Evolutionary conservation across 2,797 vertebrate species (phyloP), one percentile per base, ranked within the genome.

Genomic region (Thalassophryne amazonica): DNA sequence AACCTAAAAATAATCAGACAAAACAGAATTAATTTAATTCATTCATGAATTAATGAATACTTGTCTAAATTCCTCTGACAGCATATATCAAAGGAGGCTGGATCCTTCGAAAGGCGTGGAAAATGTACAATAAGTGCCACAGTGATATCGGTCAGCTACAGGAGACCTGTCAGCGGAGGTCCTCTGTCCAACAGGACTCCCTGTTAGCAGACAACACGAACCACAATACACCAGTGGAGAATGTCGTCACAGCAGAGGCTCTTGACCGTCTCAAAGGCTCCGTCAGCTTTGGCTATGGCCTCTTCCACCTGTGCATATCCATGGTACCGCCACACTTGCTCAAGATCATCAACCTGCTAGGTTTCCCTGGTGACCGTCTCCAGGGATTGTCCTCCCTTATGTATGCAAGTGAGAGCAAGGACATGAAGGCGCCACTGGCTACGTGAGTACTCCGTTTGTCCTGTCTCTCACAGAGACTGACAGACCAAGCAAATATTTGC

Each of bases 311-410:
- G 84, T 99, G 97, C 88, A 99, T 99, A 91, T 99, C 97, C 81
- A 99, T 99, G 97, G 96, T 99, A 51, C 97, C 97, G 5, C 97
- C 97, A 60, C 97, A 99, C 89, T 93, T 99, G 89, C 96, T 99
- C 79, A 99, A 98, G 92, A 98, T 99, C 75, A 97, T 99, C 92
- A 99, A 99, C 89, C 91, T 99, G 77, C 91, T 99, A 87, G 97
- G 97, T 75, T 99, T 99, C 89, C 97, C 97, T 38, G 97, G 96
- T 65, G 96, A 99, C 91, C 94, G 97, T 49, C 92, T 93, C 42
- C 96, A 99, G 89, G 97, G 97, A 63, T 91, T 99, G 73, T 93
- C 95, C 69, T 97, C 97, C 58, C 92, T 99, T 46, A 93, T 93
- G 88, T 98, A 95, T 61, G 97, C 97, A 58, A 99, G 97, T 68